A percentile compares a stretch with the other conserved stretches of the same genome.
Conservation (phyloP, 2,113 vertebrate genomes). For the Neoarius graeffei region DNA sequence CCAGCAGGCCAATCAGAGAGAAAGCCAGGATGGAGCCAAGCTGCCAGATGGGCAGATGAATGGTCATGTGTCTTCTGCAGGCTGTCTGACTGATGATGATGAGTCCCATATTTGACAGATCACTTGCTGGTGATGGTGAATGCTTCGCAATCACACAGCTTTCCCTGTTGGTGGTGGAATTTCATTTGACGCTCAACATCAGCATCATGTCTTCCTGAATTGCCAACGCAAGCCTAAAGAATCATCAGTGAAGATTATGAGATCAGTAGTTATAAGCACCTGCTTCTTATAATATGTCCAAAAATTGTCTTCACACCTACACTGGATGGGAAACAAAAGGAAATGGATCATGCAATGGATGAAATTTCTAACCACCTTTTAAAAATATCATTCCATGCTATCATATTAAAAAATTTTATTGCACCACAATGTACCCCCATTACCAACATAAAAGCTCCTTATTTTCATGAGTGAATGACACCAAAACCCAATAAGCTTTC, state of each 20-base stretch:
- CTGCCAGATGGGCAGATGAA: slow-evolving; percentile 69
- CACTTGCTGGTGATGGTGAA: slow-evolving; percentile 72
- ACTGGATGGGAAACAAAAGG: background rate
- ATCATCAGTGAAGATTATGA: slow-evolving; percentile 53
- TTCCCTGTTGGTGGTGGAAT: slow-evolving; percentile 57
- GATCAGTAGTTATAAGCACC: slow-evolving; percentile 58
- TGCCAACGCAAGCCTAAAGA: slow-evolving; percentile 48
- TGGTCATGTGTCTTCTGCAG: slow-evolving; percentile 64
- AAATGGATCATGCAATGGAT: background rate
- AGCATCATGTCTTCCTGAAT: slow-evolving; percentile 58
- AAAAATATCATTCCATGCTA: background rate
- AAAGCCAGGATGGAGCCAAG: slow-evolving; percentile 50
- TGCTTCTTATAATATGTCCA: background rate
- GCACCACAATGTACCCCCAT: background rate
- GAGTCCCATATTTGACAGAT: slow-evolving; percentile 70
- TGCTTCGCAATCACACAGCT: slow-evolving; percentile 61
- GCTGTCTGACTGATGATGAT: slow-evolving; percentile 66
- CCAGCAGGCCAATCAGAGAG: slow-evolving; percentile 34
- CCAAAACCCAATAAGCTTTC: slow-evolving; percentile 21
- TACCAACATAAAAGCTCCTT: slow-evolving; percentile 3
- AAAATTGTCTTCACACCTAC: background rate
- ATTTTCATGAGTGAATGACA: slow-evolving; percentile 31
- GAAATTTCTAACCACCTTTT: background rate
- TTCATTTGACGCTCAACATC: slow-evolving; percentile 56
- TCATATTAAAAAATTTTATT: background rate